Base-by-base conservation (phyloP, 2,888 invertebrate genomes). In the Eristalis tenax region DNA sequence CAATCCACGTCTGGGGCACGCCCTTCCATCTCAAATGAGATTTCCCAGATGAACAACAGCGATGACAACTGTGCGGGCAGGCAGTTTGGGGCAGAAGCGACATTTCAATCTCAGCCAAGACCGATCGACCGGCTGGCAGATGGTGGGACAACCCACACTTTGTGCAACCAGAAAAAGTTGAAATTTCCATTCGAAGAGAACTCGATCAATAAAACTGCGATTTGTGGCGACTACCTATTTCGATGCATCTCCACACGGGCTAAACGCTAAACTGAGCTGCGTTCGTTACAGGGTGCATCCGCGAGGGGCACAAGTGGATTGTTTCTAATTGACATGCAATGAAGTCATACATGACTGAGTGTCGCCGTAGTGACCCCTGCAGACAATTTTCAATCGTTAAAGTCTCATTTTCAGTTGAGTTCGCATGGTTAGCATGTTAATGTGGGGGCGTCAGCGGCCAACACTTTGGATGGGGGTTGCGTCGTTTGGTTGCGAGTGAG, bases 291-390 rank as follows among this genome's bases (percentile, higher is more conserved):
- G 50, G 50, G 50, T 50, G 50, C 50, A 50, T 50, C 50, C 18
- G 50, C 18, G 18, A 22, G 32, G 32, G 50, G 50, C 50, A 50
- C 18, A 50, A 50, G 18, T 18, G 50, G 50, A 50, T 50, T 50
- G 18, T 8, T 50, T 50, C 50, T 28, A 59, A 26, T 23, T 59
- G 59, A 59, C 59, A 59, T 59, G 64, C 28, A 81, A 73, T 77
- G 82, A 86, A 77, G 74, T 86, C 81, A 78, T 63, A 63, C 64
- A 69, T 71, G 74, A 38, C 63, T 66, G 59, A 64, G 22, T 77
- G 73, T 64, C 61, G 75, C 63, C 68, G 6, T 40, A 28, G 23
- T 78, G 82, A 86, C 82, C 85, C 81, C 82, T 74, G 43, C 59
- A n/a, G 43, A 71, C 35, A 81, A 81, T 79, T 57, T 65, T 65